Evolutionary conservation across 2,888 invertebrate genomes (phyloP), one percentile per base, ranked within the genome.

Genomic region (Athalia cordata): DNA sequence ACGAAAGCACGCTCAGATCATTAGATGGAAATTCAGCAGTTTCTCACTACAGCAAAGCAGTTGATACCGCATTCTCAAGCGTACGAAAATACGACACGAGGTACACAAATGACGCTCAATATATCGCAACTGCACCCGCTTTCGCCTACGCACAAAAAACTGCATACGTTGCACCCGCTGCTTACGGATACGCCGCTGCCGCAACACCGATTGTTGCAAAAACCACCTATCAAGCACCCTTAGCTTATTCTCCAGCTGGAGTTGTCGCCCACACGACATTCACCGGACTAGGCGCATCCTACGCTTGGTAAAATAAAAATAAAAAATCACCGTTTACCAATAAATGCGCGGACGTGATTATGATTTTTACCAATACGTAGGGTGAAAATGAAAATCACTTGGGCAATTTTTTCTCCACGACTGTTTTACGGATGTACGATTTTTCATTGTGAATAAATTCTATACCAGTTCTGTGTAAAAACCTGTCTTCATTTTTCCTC

Each of bases 261-360:
- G 83, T 84, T 9, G 82, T 84, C 55, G 79, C 82, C 9, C 83
- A 83, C 81, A 82, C 84, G 47, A 81, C 83, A 83, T 95, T 94
- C 91, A 92, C 91, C 82, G 94, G 94, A 80, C 91, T 93, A 78
- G 93, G 93, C 82, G 92, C 93, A 82, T 92, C 92, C 82, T 94
- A 94, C 90, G 93, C 92, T 84, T 94, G 93, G 92, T 94, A 93
- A 93, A 52, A 1, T 1, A 11, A 3, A 11, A 11, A 3, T 11
- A 11, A 29, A 29, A 29, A 29, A 29, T 52, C 8, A 11, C 52
- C 3, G 1, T 3, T 4, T 8, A 15, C 15, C 3, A 2, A 66
- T 66, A 52, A 52, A 52, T 9, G 7, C 11, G 52, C 11, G 52
- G 52, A 11, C 11, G 7, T 52, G 52, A 2, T 52, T 7, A 52